Conservation (phyloP, 2,113 vertebrate genomes). For the Scalopus aquaticus region DNA sequence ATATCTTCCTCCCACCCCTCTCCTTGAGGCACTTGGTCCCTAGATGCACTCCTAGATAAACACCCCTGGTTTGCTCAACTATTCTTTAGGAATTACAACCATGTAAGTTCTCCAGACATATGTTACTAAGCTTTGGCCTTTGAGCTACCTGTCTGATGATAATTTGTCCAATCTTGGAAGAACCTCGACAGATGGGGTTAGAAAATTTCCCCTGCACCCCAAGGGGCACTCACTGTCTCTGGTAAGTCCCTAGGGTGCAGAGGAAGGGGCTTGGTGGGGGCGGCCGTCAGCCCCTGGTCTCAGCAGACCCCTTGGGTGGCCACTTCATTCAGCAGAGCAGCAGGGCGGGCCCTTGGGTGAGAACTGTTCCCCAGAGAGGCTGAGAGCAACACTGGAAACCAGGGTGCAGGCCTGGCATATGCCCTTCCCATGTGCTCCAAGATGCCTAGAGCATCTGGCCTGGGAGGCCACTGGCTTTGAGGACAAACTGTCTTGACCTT, state of each 20-base stretch:
- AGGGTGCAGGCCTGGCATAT: neutral
- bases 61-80: too few relatives aligned
- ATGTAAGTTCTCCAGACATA: too few relatives aligned
- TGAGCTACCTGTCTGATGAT: too few relatives aligned
- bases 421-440: neutral
- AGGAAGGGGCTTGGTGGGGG: neutral
- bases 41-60: too few relatives aligned
- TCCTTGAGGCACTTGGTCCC: too few relatives aligned
- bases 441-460: neutral
- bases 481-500: neutral
- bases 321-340: neutral
- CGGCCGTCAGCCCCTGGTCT: neutral
- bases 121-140: too few relatives aligned
- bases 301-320: neutral
- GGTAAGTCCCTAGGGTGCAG: neutral
- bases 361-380: neutral
- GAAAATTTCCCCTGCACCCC: too few relatives aligned
- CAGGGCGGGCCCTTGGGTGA: neutral
- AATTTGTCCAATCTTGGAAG: too few relatives aligned
- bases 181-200: too few relatives aligned
- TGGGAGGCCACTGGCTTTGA: neutral
- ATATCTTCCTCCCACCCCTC: too few relatives aligned
- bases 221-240: neutral
- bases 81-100: too few relatives aligned
- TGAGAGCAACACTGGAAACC: neutral